Evolutionary conservation across 2,113 vertebrate species (phyloP).

Genomic region (Chionis minor): DNA sequence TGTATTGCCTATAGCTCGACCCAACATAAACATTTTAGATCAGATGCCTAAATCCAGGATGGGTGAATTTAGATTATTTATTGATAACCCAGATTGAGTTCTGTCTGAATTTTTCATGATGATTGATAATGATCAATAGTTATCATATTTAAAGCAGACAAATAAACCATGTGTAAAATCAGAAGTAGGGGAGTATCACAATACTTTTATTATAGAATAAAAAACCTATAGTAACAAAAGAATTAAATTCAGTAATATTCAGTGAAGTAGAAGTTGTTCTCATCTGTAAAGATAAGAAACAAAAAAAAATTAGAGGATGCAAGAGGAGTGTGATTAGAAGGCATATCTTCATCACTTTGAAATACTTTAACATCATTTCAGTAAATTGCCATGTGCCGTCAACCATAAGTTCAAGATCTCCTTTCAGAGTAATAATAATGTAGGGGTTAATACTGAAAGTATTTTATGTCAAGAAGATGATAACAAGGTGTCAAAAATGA

Average conservation of each 20-base stretch:
- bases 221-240: fast-evolving
- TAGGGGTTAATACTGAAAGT: background rate
- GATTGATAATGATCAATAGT: background rate
- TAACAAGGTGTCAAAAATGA: background rate
- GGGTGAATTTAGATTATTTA: background rate
- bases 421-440: background rate
- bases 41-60: background rate
- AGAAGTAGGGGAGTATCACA: background rate
- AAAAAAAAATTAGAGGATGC: background rate
- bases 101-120: background rate
- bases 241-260: background rate
- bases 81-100: background rate
- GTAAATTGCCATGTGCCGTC: background rate
- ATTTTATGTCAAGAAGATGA: background rate
- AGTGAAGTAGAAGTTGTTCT: background rate
- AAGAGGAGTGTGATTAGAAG: background rate
- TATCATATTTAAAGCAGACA: background rate
- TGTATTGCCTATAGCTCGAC: background rate
- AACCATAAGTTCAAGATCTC: background rate
- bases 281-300: background rate
- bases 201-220: background rate
- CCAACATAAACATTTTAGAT: background rate
- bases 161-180: background rate
- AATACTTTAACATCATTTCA: background rate
- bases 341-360: background rate